Evolutionary conservation across 1,140 invertebrate genomes (phyloP), one percentile per base, ranked within the genome.

Genomic region (honey bee (Apis mellifera)): DNA sequence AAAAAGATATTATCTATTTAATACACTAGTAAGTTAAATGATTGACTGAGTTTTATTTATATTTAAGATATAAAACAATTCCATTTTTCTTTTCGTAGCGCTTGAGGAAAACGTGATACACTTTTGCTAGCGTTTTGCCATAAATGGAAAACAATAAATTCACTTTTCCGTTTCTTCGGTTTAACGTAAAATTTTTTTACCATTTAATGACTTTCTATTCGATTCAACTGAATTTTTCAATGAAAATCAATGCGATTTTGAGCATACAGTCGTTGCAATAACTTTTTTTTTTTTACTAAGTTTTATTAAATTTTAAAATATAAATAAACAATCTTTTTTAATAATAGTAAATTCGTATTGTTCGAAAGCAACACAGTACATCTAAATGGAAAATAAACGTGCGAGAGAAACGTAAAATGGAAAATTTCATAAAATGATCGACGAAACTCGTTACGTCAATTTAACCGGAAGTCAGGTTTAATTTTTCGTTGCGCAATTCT

Each of bases 401-500:
- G 12, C 23, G 12, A 19, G 26, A 32, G 19, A 54, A 32, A 32
- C 48, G 23, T 23, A 23, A 80, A 54, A 72, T 79, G 64, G 75
- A 26, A 78, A 78, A 78, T 79, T 81, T 81, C 60, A 74, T 5
- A 57, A 73, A 66, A 26, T 66, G 4, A 42, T 57, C 62, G 42
- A 66, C 19, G 72, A 59, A 68, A 59, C 17, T 13, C 15, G 72
- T 82, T 82, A 60, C 72, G 73, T 57, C 78, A 55, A 52, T 55
- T 9, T 42, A 59, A 4, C 71, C 78, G 78, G 78, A 81, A 81
- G 72, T 75, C 17, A 52, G 12, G 60, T n/a, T 60, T 72, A 48
- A 65, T 81, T 75, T 75, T 81, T 55, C 42, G 23, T 66, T 81
- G 78, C 75, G 78, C 17, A 75, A 81, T 57, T 26, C n/a, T 17